Conservation (phyloP, 2,113 vertebrate species). For the Ia io region DNA sequence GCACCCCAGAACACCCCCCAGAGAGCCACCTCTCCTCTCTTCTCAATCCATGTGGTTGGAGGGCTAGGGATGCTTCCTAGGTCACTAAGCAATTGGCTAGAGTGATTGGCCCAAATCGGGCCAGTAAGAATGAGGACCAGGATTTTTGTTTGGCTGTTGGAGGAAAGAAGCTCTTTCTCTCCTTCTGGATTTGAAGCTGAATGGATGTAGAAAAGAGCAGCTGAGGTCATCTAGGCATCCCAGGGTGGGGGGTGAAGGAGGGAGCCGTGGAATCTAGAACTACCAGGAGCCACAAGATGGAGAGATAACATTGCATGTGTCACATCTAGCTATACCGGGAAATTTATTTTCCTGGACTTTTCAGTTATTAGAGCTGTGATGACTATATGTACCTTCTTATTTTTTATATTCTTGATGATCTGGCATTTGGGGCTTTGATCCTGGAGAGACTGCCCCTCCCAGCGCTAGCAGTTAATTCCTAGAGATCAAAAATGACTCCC, state of each 20-base stretch:
- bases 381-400: neutral
- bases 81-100: neutral
- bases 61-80: neutral
- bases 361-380: neutral
- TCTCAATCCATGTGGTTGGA: neutral
- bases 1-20: neutral
- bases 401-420: neutral
- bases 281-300: neutral
- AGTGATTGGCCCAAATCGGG: neutral
- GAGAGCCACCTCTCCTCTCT: neutral
- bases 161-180: neutral
- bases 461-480: neutral
- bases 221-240: neutral
- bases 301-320: neutral
- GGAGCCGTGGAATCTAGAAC: neutral
- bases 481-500: neutral
- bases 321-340: neutral
- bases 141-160: neutral
- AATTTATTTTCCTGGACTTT: neutral
- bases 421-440: neutral
- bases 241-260: neutral
- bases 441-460: neutral
- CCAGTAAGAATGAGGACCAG: neutral
- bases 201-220: neutral
- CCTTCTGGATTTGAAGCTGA: neutral